Conservation (phyloP, 2,888 invertebrate genomes). For the Pelosia muscerda region DNA sequence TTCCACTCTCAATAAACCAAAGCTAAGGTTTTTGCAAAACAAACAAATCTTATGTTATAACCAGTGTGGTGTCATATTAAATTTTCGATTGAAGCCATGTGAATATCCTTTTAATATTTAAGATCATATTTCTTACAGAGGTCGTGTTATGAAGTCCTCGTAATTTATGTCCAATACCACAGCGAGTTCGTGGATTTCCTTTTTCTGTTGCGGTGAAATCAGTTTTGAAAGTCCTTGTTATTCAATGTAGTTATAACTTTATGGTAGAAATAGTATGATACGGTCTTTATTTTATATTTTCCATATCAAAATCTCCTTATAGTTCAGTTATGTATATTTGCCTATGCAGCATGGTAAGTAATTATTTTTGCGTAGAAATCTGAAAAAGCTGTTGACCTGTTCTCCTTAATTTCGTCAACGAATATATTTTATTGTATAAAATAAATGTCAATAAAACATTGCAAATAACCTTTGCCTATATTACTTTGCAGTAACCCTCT, state of each 20-base stretch:
- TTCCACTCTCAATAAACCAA: neutral
- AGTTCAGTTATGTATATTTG: neutral
- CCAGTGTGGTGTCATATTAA: constrained; percentile 22
- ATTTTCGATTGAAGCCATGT: constrained; percentile 16
- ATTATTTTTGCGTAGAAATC: neutral
- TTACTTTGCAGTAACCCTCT: neutral
- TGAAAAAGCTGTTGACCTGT: neutral
- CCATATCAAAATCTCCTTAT: neutral
- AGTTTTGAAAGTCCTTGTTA: neutral
- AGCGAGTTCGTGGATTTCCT: neutral
- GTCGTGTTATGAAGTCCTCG: constrained; percentile 21
- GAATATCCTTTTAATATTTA: constrained; percentile 24
- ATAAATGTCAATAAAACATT: no score
- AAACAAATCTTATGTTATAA: constrained; percentile 12
- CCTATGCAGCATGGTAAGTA: neutral
- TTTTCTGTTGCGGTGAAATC: neutral
- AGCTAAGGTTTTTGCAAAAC: neutral
- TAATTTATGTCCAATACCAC: constrained; percentile 17
- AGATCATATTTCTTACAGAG: constrained; percentile 20
- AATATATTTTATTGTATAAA: neutral
- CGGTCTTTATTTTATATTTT: neutral
- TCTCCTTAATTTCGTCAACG: neutral
- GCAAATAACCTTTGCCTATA: no score
- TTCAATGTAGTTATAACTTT: neutral
- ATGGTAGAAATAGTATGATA: neutral